These are phyloP conservation scores for Brachionus asplanchnoidis DNA, from an alignment of 1,140 invertebrate species.

Conservation along the genomic window DNA sequence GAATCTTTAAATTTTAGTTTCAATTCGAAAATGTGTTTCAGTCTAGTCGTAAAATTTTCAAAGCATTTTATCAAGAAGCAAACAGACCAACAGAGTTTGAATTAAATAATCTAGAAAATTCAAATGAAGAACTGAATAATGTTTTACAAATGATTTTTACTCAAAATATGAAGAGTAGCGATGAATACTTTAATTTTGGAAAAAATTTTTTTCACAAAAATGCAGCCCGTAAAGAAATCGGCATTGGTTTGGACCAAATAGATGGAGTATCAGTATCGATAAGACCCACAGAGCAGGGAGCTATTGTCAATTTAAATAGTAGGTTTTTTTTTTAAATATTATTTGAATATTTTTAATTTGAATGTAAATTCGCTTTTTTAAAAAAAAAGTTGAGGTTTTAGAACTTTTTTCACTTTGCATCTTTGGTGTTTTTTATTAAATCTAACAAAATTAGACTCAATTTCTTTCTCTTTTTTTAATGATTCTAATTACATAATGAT, in stretches of 20 bases:
- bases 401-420: background rate
- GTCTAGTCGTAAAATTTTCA: background rate
- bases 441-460: background rate
- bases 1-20: background rate
- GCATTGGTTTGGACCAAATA: background rate
- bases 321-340: background rate
- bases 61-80: background rate
- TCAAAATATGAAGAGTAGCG: background rate
- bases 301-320: background rate
- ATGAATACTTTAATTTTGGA: background rate
- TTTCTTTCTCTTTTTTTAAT: background rate
- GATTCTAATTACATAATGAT: background rate
- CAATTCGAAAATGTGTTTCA: background rate
- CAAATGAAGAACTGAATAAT: background rate
- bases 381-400: background rate
- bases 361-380: background rate
- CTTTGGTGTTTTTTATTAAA: background rate
- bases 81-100: background rate
- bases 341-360: background rate
- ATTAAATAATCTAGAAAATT: background rate
- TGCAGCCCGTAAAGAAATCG: background rate
- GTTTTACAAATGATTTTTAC: constrained; percentile 2
- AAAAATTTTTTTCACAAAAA: background rate
- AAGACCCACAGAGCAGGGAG: background rate
- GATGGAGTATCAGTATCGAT: background rate